Percentiles rank a stretch among this genome's conserved stretches.
phyloP scores from a whole-genome alignment of 2,888 invertebrate species.

The Brachyptera risi region DNA sequence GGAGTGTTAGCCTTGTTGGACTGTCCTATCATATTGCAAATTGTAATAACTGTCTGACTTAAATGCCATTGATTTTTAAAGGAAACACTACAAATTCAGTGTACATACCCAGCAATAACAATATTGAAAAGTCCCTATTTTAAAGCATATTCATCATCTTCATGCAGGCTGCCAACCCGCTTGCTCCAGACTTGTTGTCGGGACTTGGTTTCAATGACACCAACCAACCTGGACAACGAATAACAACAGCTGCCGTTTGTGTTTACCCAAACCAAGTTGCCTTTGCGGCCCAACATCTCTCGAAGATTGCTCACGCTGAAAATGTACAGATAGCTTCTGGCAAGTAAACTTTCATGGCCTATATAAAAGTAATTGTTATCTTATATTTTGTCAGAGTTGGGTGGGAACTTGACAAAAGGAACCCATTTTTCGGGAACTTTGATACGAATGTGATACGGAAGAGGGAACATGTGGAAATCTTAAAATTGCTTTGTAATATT shows the following conservation, averaged over 20 bases:
- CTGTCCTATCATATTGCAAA: not conserved
- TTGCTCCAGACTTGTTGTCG: conserved; percentile 29
- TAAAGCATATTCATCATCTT: no score
- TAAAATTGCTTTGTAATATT: no score
- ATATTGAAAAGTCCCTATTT: no score
- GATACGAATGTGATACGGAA: no score
- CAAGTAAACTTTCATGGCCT: conserved; percentile 43
- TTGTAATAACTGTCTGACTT: not conserved
- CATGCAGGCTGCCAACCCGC: conserved; percentile 43
- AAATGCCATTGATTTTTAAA: not conserved
- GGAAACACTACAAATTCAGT: no score
- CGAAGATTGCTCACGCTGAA: conserved; percentile 50
- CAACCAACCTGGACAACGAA: conserved; percentile 33
- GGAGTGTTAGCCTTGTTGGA: not conserved
- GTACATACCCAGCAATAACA: no score
- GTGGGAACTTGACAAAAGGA: no score
- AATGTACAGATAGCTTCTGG: conserved; percentile 77
- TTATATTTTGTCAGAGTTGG: no score
- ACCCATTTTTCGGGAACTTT: no score
- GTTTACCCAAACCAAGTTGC: conserved; percentile 85
- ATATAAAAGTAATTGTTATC: no score
- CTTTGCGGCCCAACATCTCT: conserved; percentile 62
- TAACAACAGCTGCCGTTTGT: conserved; percentile 85
- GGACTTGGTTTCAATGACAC: conserved; percentile 20
- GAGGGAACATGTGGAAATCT: no score